Evolutionary conservation across 2,113 vertebrate genomes (phyloP), one percentile per base, ranked within the genome.

Genomic region (Mesitornis unicolor): DNA sequence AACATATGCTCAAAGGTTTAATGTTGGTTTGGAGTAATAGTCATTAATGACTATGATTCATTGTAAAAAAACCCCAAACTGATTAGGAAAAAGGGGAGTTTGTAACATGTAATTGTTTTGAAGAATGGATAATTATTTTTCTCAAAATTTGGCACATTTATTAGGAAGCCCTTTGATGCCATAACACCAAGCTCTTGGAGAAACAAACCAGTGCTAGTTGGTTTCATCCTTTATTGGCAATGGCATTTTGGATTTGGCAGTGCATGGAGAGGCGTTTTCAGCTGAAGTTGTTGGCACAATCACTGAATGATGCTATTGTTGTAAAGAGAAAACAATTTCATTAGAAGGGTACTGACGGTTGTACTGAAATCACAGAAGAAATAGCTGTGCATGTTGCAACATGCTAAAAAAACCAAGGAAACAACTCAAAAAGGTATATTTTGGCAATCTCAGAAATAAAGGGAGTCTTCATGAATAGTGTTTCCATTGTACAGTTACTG

Each of bases 221-320:
- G 24, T 82, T 83, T 89, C 28, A 76, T 35, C 69, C 47, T 64
- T 71, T 70, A 73, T 50, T 56, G 47, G 63, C 60, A 78, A 38
- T 76, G 24, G 19, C 19, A 67, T 94, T 96, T 96, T 83, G 74
- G 87, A 77, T 86, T 92, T 97, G 88, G 71, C 84, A 84, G 33
- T 5, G 8, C 43, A 31, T 9, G 50, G 38, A 60, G 63, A 84
- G 25, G n/a, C 43, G 36, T 67, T 87, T 95, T 93, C 43, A 20
- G 61, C 77, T 48, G 67, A 89, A 85, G 83, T 76, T 79, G 75
- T 93, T 97, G 92, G 77, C 51, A 8, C 68, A 90, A 86, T 54
- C 78, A 42, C 73, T 78, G 63, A 53, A 64, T 0, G 13, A 95
- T 87, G 63, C 76, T 60, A 16, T 73, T 91, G 43, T 26, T 56